Evolutionary conservation across 2,888 invertebrate species (phyloP), one percentile per base, ranked within the genome.

Genomic region (Homarus gammarus): DNA sequence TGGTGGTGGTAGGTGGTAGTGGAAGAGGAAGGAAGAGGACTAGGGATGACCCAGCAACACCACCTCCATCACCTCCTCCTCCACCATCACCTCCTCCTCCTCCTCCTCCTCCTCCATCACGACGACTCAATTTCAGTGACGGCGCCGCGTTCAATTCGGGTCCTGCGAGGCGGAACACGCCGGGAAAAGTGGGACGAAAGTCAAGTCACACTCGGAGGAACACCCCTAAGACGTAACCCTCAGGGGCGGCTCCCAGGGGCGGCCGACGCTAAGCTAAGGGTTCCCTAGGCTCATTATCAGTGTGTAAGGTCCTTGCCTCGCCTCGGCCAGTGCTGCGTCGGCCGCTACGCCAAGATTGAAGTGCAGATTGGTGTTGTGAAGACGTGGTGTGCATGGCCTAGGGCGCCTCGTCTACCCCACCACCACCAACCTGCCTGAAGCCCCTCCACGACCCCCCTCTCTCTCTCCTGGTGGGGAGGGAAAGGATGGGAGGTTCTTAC

Each of bases 331-430:
- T 8, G 27, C n/a, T 5, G 64, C 27, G 8, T n/a, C 44, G 44
- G 44, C 44, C 10, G n/a, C 31, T 31, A 40, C n/a, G 73, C 61
- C 49, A 61, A 38, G 75, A 75, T 51, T 84, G 84, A 61, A 84
- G 84, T 84, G 84, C 84, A 75, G 75, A 84, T 61, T 84, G 75
- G 84, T 84, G 84, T 84, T 61, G 61, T 40, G 56, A 36, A 31
- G 61, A 75, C 84, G 84, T 84, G 84, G 40, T 36, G 56, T 75
- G 84, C 84, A 84, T 84, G 73, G 75, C 3, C 44, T 22, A 61
- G n/a, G 8, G 12, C 38, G 33, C 72, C 31, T 56, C 18, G 22
- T 18, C 3, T n/a, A n/a, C 72, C 1, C 61, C 36, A 12, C 33
- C 27, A 40, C 68, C 27, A 22, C 44, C 82, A 36, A 27, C 68